Conservation (phyloP, 2,888 invertebrate genomes). For the Drosophila limbata region DNA sequence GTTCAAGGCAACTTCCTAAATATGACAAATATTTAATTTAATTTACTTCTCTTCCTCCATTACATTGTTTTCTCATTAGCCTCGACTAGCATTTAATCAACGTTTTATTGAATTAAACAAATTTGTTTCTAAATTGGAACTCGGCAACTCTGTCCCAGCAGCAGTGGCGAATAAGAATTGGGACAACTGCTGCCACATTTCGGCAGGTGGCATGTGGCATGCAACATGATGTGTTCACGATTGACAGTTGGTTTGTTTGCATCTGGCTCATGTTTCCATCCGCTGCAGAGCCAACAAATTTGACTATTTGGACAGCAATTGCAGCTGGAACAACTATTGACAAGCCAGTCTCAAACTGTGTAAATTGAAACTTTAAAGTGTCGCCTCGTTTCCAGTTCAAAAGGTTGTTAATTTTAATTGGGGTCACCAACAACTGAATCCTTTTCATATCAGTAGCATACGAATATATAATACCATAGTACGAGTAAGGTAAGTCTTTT, state of each 20-base stretch:
- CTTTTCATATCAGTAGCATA: neutral
- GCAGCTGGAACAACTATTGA: slow-evolving; percentile 31
- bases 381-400: slow-evolving; percentile 14
- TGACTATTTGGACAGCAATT: slow-evolving; percentile 47
- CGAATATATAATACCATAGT: no score
- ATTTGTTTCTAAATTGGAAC: slow-evolving; percentile 65
- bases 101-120: slow-evolving; percentile 68
- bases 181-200: slow-evolving; percentile 30
- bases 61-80: slow-evolving; percentile 27
- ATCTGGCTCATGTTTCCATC: slow-evolving; percentile 40
- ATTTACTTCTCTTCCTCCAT: slow-evolving; percentile 6
- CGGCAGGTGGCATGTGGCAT: slow-evolving; percentile 28
- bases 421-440: slow-evolving; percentile 3
- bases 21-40: slow-evolving; percentile 37
- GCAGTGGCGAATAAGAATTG: slow-evolving; percentile 23
- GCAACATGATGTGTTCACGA: neutral
- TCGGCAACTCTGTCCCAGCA: slow-evolving; percentile 4
- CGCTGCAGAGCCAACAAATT: slow-evolving; percentile 37
- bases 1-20: neutral
- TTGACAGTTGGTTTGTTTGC: slow-evolving; percentile 27
- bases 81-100: slow-evolving; percentile 59
- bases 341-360: slow-evolving; percentile 44
- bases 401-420: slow-evolving; percentile 31
- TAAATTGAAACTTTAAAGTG: slow-evolving; percentile 60
- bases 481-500: neutral